Conservation (phyloP, 2,888 invertebrate genomes). For the Calephelis perditalis region DNA sequence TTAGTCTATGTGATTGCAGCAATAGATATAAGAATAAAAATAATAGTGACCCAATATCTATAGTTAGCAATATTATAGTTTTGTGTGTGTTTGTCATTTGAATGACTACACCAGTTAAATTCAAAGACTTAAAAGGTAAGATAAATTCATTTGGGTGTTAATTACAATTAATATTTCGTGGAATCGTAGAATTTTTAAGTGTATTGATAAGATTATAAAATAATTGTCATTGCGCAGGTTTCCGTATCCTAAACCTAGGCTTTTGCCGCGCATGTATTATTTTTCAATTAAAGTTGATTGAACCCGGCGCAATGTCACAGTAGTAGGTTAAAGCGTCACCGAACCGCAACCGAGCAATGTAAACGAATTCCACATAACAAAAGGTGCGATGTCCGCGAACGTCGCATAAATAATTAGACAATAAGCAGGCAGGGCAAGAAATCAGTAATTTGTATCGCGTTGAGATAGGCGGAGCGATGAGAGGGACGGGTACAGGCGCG, state of each 20-base stretch:
- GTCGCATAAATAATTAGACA: conserved; percentile 76
- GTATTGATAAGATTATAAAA: neutral
- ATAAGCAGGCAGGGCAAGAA: conserved; percentile 73
- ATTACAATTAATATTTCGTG: no score
- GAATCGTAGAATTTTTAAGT: no score
- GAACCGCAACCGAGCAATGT: conserved; percentile 43
- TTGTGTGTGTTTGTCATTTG: no score
- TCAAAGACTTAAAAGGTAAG: no score
- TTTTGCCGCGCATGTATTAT: conserved; percentile 21
- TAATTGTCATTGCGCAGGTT: neutral
- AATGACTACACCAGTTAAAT: no score
- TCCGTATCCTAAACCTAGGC: conserved; percentile 30
- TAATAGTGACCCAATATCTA: no score
- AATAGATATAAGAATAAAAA: no score
- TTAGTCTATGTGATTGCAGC: no score
- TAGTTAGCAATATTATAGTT: no score
- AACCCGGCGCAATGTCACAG: conserved; percentile 58
- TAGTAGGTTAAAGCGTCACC: conserved; percentile 64
- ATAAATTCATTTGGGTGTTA: no score
- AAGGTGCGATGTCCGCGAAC: conserved; percentile 60
- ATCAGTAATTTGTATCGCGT: conserved; percentile 73
- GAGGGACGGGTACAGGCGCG: conserved; percentile 62
- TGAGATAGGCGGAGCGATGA: conserved; percentile 68
- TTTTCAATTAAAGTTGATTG: conserved; percentile 56
- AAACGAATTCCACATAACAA: conserved; percentile 61